Base-by-base conservation (phyloP, 2,888 invertebrate genomes). In the Agriopis aurantiaria region DNA sequence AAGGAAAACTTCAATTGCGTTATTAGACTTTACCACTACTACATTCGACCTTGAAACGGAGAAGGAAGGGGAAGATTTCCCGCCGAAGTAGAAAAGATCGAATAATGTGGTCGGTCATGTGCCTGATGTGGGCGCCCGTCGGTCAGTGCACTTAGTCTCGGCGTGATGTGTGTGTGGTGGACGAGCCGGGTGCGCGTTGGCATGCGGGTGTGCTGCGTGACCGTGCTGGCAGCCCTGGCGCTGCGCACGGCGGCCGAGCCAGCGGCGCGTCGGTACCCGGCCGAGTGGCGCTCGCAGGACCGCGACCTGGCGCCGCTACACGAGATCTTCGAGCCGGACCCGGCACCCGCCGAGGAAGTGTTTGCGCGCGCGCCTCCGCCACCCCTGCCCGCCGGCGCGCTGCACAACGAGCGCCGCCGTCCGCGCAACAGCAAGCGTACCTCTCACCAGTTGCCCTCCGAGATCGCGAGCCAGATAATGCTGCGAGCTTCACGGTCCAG, bases 381-480 rank as follows among this genome's bases (percentile, higher is more conserved):
- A 77, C 86, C 85, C 45, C 75, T 85, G 56, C 83, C 86, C 77
- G 88, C 83, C 80, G 88, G 77, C 78, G 88, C 84, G 76, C 79
- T 88, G 65, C 83, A 87, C 80, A 88, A 90, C 75, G 92, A 92
- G 77, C 91, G 91, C 63, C 87, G 88, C 56, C 90, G 91, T 69
- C 81, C 82, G 76, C 89, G 89, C 76, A 84, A 82, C 77, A 86
- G 80, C 77, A 94, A 93, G 80, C 89, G 94, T 72, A 80, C 88
- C 23, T 89, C 88, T 51, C 89, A 89, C 75, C 84, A 82, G 69
- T 83, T 95, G 68, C 95, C 95, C 76, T 92, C 95, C 66, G 95
- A 95, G 81, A 95, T 96, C 81, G 96, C 96, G 62, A 96, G 96
- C 84, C 97, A 97, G 89, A 95, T 97, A 91, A 97, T 97, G 97